These are phyloP conservation scores for Notospermus geniculatus DNA, from an alignment of 1,140 invertebrate genomes.

Conservation along the genomic window DNA sequence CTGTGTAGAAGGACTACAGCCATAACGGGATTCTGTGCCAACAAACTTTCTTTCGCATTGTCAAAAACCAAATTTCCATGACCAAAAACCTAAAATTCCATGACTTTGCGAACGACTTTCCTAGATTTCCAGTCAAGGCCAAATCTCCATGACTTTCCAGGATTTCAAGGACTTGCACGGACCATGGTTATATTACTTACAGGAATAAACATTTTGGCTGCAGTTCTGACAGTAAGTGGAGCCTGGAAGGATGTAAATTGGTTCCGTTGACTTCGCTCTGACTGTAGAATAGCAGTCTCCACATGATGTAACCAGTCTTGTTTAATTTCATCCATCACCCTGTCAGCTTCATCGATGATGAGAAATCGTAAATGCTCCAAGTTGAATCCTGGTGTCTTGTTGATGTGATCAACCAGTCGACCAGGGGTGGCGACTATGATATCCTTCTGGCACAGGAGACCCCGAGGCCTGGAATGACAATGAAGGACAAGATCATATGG, in stretches of 20 bases:
- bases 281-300: conserved; percentile 37
- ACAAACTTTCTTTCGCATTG: too few relatives aligned
- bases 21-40: too few relatives aligned
- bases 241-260: conserved; percentile 17
- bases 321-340: conserved; percentile 85
- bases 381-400: conserved; percentile 81
- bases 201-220: conserved; percentile 10
- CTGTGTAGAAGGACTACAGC: too few relatives aligned
- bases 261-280: too few relatives aligned
- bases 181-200: too few relatives aligned
- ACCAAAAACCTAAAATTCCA: too few relatives aligned
- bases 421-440: conserved; percentile 93
- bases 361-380: conserved; percentile 77
- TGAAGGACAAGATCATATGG: not conserved
- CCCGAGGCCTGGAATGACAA: conserved; percentile 26
- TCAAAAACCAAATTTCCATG: too few relatives aligned
- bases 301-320: conserved; percentile 75
- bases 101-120: too few relatives aligned
- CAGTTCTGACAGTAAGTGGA: conserved; percentile 28
- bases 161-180: too few relatives aligned
- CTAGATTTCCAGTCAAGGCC: too few relatives aligned
- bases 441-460: conserved; percentile 63
- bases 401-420: conserved; percentile 86
- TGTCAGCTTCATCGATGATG: conserved; percentile 94
- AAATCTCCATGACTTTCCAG: too few relatives aligned